Evolutionary conservation across 2,113 vertebrate genomes (phyloP).

Genomic region (Amphiprion percula): DNA sequence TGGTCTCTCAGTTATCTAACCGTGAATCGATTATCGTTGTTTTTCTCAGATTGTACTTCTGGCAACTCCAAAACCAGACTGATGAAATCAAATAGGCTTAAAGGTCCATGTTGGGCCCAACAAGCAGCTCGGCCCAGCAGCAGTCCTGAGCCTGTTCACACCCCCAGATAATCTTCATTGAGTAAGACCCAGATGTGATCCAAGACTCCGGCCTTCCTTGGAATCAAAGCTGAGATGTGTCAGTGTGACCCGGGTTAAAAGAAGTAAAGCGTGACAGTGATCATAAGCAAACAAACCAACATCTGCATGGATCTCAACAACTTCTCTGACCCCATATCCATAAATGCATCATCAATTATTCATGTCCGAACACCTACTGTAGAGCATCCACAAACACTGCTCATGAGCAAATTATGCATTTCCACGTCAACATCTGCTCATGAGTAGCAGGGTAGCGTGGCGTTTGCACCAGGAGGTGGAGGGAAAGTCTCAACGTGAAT

Average conservation of each 20-base stretch:
- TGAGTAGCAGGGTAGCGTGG: not conserved
- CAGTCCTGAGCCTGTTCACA: constrained; percentile 20
- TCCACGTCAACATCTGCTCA: constrained; percentile 43
- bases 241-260: not conserved
- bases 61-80: constrained; percentile 1
- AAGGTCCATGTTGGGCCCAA: constrained; percentile 4
- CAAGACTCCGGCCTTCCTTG: constrained; percentile 7
- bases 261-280: not conserved
- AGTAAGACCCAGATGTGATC: not conserved
- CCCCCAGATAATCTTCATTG: constrained; percentile 31
- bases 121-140: not conserved
- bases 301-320: constrained; percentile 39
- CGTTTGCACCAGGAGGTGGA: not conserved
- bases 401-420: constrained; percentile 49
- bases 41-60: constrained; percentile 34
- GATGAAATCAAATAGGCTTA: constrained; percentile 30
- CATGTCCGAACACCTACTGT: constrained; percentile 46
- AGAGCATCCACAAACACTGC: constrained; percentile 30
- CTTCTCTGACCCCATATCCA: constrained; percentile 33
- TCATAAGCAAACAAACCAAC: constrained; percentile 33
- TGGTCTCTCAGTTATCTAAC: not conserved
- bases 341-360: constrained; percentile 64
- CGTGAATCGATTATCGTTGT: constrained; percentile 21
- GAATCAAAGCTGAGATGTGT: constrained; percentile 19
- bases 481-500: constrained; percentile 22